Base-by-base conservation (phyloP, 2,888 invertebrate genomes). In the Eudemis profundana region DNA sequence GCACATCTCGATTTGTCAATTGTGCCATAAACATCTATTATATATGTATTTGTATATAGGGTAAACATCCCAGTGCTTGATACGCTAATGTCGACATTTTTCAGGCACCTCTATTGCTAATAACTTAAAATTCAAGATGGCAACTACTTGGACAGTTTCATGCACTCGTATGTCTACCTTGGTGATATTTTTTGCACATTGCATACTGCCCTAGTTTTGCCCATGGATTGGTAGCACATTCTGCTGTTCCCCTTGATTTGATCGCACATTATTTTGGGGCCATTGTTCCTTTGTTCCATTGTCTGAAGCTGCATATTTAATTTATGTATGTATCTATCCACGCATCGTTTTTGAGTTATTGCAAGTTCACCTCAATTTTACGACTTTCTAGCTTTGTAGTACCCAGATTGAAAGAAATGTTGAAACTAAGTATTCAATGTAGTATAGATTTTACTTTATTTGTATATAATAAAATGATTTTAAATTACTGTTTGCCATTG, bases 211-310 rank as follows among this genome's bases (percentile, higher is more conserved):
- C 38, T 67, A 68, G 74, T 84, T 80, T 87, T 86, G 85, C 84
- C 87, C 89, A 83, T 85, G 83, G 81, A 85, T 77, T 72, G 67
- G 64, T 76, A 77, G 74, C 78, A 80, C 76, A 72, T 73, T 79
- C 79, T 80, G 79, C 75, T 79, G 73, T 78, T 75, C 77, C 78
- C 74, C 70, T 73, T 77, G 76, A 66, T 84, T 73, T 79, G 79
- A 77, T 77, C 82, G 82, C 83, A 81, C 81, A 69, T 68, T 78
- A 74, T 73, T 82, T 80, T 76, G 71, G 74, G 75, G 74, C 72
- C 74, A 76, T 77, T 78, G 77, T 78, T 78, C 76, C 79, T 86
- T 84, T 87, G 83, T 87, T 84, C 79, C 78, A 85, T 85, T 87
- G 84, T 87, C 82, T 74, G 57, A 75, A 69, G 70, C 71, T 71